Base-by-base conservation (phyloP, 2,888 invertebrate species). In the Idaea biselata region DNA sequence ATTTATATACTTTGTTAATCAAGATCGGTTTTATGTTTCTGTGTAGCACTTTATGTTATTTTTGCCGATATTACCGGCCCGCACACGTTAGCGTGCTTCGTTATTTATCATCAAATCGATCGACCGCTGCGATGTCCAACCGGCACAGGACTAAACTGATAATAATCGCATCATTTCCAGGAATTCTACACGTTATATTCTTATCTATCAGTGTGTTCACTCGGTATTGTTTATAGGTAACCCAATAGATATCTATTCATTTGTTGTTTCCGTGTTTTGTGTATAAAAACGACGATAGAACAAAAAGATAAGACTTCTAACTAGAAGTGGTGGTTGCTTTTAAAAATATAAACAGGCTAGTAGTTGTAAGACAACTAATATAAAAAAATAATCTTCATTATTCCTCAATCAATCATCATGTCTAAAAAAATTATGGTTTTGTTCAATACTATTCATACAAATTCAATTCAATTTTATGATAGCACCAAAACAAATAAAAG, bases 51-150 rank as follows among this genome's bases (percentile, higher is more conserved):
- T 68, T 18, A 54, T 75, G 68, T 74, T 78, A 74, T 79, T 80
- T 81, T 77, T 75, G 75, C 83, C 18, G 84, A 83, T 77, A 70
- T 70, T 70, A 58, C 55, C 33, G 57, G 18, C 44, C 62, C 64
- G 64, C 63, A 54, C 14, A 6, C 31, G 66, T 69, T 75, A 61
- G 66, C 73, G 68, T 53, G 33, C 58, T 62, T 54, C 18, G 25
- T 16, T 78, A 77, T 77, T 80, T 80, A 77, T 80, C 76, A 81
- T 80, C 77, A 81, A 75, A 84, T 87, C 86, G 86, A 86, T 84
- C 79, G 74, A 64, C 65, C 63, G 68, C 68, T 71, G 64, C 58
- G 67, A 68, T 72, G 68, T 61, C 66, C 62, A 65, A 62, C 65
- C 62, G 59, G 63, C 71, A 70, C 63, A 63, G 67, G 44, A 44